phyloP scores from a whole-genome alignment of 2,888 invertebrate genomes.

The Drosophila paramelanica region DNA sequence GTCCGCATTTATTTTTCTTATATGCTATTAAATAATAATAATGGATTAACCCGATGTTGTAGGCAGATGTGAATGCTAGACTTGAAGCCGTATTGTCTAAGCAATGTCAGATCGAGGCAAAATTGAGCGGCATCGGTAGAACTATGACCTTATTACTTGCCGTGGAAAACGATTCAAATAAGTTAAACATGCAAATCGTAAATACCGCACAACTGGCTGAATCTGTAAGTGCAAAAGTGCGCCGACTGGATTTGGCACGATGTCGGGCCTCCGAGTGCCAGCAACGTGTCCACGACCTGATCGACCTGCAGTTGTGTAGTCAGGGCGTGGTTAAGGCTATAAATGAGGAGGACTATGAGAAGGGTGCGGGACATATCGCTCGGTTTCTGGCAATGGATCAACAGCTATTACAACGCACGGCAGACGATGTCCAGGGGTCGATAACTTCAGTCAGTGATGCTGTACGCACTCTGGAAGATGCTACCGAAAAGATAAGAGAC shows the following conservation, averaged over 20 bases:
- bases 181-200: slow-evolving; percentile 93
- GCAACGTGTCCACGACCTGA: slow-evolving; percentile 95
- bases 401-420: slow-evolving; percentile 90
- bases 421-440: slow-evolving; percentile 89
- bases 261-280: slow-evolving; percentile 97
- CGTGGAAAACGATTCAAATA: slow-evolving; percentile 91
- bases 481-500: slow-evolving; percentile 88
- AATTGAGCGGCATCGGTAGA: slow-evolving; percentile 92
- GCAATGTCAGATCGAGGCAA: slow-evolving; percentile 91
- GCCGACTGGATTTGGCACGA: slow-evolving; percentile 94
- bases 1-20: background rate
- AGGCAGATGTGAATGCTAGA: slow-evolving; percentile 90
- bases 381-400: slow-evolving; percentile 97
- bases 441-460: slow-evolving; percentile 85
- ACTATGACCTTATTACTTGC: slow-evolving; percentile 92
- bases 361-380: slow-evolving; percentile 97
- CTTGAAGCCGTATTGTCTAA: slow-evolving; percentile 90
- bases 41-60: slow-evolving; percentile 1
- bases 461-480: slow-evolving; percentile 88
- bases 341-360: slow-evolving; percentile 97
- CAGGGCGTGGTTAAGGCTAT: slow-evolving; percentile 98
- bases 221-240: slow-evolving; percentile 97
- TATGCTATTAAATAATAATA: background rate
- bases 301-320: slow-evolving; percentile 97
- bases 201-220: slow-evolving; percentile 95